Base-by-base conservation (phyloP, 2,888 invertebrate genomes). In the Argyresthia goedartella region DNA sequence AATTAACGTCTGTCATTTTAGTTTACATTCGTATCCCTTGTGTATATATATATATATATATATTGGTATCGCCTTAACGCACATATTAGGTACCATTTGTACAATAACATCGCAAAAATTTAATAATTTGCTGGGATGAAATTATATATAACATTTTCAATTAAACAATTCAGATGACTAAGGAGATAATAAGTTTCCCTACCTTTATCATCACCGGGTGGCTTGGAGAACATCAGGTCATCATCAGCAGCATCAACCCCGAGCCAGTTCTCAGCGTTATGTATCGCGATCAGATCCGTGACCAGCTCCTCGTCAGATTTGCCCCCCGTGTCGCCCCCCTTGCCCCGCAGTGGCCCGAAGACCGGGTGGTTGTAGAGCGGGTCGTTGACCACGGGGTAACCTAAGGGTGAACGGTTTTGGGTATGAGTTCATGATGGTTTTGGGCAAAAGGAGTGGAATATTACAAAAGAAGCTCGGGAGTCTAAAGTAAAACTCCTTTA, bases 311-410 rank as follows among this genome's bases (percentile, higher is more conserved):
- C 96, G 67, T 96, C 95, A 0, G 93, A 90, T 80, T 97, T 96
- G 41, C 95, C 96, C 0, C 93, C 94, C 58, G 94, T 92, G 63
- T 95, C 93, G 0, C 95, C 97, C 1, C 93, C 93, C 68, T 94
- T 94, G 3, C 98, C 98, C 63, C 96, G 95, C 53, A 93, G 88
- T 0, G 97, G 97, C 0, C 99, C 99, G 79, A 99, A 99, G 0
- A 96, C 97, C 1, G 92, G 91, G 76, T 96, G 96, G 79, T 99
- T 99, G 88, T 99, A 99, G 1, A 99, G 87, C 0, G 97, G 96
- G 77, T 99, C 99, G 74, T 99, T 99, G 8, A 97, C 93, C 52
- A 99, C 99, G 11, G 99, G 99, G 81, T 94, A 96, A 44, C 99
- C 97, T 95, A 72, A 4, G 25, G 25, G 2, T 25, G 25, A 25